phyloP scores from a whole-genome alignment of 2,888 invertebrate genomes.

The Drosophila limbata region DNA sequence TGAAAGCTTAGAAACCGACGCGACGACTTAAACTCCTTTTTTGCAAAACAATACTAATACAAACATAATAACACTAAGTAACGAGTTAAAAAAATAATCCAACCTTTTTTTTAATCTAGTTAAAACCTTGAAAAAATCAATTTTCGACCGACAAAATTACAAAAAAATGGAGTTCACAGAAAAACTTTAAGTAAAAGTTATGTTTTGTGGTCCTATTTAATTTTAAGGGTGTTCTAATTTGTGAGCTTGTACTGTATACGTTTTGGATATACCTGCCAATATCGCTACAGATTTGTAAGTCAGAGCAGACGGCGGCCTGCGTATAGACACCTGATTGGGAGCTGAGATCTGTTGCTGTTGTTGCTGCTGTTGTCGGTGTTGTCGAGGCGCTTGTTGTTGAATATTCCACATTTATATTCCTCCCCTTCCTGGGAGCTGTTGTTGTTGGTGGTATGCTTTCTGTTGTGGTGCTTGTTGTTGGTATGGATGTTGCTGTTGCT shows the following conservation, averaged over 20 bases:
- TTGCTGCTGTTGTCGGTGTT: slow-evolving; percentile 11
- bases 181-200: too few species aligned
- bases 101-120: too few species aligned
- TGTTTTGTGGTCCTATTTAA: too few species aligned
- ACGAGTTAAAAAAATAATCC: too few species aligned
- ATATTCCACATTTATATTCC: slow-evolving; percentile 1
- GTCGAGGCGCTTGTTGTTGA: slow-evolving; percentile 19
- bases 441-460: background rate
- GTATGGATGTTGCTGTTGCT: slow-evolving; percentile 16
- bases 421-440: too few species aligned
- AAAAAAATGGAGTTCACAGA: too few species aligned
- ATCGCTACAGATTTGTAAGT: slow-evolving; percentile 90
- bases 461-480: slow-evolving; percentile 27
- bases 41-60: too few species aligned
- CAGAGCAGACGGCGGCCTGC: slow-evolving; percentile 92
- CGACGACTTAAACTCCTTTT: too few species aligned
- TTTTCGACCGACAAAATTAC: too few species aligned
- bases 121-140: too few species aligned
- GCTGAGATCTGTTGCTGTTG: slow-evolving; percentile 5
- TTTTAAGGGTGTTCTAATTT: background rate
- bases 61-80: too few species aligned
- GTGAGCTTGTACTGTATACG: background rate
- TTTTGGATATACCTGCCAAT: slow-evolving; percentile 89
- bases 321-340: slow-evolving; percentile 71
- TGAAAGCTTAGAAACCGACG: background rate